These are phyloP conservation scores for Myiopsitta monachus DNA, from an alignment of 2,113 vertebrate species.

Conservation along the genomic window DNA sequence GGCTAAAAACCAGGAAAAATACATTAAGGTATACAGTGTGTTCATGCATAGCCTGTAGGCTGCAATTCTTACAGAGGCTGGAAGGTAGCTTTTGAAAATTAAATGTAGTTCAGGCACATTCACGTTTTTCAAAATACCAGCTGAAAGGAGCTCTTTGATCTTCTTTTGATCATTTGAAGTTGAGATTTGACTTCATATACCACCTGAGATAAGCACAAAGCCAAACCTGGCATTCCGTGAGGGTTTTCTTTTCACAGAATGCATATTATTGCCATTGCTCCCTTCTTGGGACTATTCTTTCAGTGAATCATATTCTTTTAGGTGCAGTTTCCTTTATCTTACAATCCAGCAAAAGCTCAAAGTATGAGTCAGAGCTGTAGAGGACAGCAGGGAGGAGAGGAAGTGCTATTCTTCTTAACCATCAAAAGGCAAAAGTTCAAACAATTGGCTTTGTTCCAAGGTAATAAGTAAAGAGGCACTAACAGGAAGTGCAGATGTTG, in stretches of 20 bases:
- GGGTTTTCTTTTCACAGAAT: background rate
- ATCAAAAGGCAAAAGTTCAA: slow-evolving; percentile 55
- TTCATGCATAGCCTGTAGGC: background rate
- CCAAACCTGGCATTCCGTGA: background rate
- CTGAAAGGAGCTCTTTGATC: slow-evolving; percentile 34
- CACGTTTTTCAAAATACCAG: background rate
- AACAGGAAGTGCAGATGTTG: background rate
- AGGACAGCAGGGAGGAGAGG: slow-evolving; percentile 33
- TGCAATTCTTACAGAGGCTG: background rate
- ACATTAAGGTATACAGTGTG: background rate
- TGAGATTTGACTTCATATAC: background rate
- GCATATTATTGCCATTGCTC: background rate
- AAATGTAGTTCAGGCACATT: background rate
- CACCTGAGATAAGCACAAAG: slow-evolving; percentile 25
- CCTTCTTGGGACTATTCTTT: background rate
- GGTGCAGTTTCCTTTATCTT: background rate
- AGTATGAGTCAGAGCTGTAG: slow-evolving; percentile 13
- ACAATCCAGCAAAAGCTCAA: background rate
- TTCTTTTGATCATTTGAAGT: background rate
- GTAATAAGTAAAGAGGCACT: background rate
- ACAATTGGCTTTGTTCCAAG: slow-evolving; percentile 16
- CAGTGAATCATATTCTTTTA: background rate
- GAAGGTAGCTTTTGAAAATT: background rate
- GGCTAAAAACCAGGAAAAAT: background rate
- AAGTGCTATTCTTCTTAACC: slow-evolving; percentile 23